Percentiles rank a stretch among this genome's conserved stretches.
Evolutionary conservation across 2,888 invertebrate genomes (phyloP).

Genomic region (Drosophila mettleri): DNA sequence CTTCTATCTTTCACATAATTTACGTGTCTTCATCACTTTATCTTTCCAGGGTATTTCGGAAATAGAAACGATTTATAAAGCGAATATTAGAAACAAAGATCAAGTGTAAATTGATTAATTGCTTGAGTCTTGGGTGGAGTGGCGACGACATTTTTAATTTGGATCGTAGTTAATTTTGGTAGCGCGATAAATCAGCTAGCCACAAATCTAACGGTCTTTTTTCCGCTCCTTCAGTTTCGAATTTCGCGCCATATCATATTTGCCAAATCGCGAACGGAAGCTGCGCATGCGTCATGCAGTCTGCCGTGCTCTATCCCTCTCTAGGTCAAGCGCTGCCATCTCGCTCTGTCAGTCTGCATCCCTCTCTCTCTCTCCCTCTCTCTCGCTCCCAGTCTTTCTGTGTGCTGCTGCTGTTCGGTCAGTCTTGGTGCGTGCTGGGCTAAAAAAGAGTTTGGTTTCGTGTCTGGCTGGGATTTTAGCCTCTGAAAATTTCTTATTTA

Average conservation of each 20-base stretch:
- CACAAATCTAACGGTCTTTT: conserved; percentile 56
- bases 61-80: neutral
- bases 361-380: neutral
- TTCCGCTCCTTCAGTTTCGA: conserved; percentile 36
- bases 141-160: conserved; percentile 47
- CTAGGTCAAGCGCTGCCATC: conserved; percentile 21
- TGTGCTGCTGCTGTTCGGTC: neutral
- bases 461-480: conserved; percentile 71
- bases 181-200: conserved; percentile 56
- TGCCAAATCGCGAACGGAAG: conserved; percentile 72
- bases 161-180: conserved; percentile 31
- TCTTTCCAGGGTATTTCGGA: conserved; percentile 1
- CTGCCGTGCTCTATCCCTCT: conserved; percentile 15
- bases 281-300: conserved; percentile 67
- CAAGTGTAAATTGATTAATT: conserved; percentile 75
- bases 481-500: conserved; percentile 80
- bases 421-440: conserved; percentile 57
- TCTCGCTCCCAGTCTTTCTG: neutral
- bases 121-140: conserved; percentile 18
- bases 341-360: neutral
- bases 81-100: conserved; percentile 33
- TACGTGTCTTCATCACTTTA: neutral
- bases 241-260: conserved; percentile 60
- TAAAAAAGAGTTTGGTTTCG: conserved; percentile 46
- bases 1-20: neutral